These are phyloP conservation scores for Microcebus griseorufus DNA, from an alignment of 2,113 vertebrate species.

Conservation along the genomic window DNA sequence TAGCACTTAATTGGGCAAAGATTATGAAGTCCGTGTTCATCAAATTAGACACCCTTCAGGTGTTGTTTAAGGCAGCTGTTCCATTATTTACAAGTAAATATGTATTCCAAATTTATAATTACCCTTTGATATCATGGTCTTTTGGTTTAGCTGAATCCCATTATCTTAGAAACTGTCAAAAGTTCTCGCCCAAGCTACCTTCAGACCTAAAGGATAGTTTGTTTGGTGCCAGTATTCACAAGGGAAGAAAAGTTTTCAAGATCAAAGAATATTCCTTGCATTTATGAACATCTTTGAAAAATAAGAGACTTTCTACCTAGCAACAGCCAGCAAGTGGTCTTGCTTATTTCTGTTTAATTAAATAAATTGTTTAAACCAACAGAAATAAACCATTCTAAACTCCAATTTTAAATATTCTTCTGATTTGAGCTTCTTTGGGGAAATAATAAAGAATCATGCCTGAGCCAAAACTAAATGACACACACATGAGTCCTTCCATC, in stretches of 20 bases:
- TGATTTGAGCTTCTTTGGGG: not conserved
- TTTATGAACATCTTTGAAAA: constrained; percentile 34
- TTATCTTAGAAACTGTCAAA: not conserved
- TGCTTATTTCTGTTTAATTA: constrained; percentile 16
- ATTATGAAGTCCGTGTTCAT: not conserved
- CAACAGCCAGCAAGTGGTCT: not conserved
- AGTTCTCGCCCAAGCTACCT: not conserved
- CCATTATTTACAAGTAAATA: not conserved
- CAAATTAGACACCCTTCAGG: constrained; percentile 1
- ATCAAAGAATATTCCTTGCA: constrained; percentile 1
- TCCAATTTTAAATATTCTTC: constrained; percentile 29
- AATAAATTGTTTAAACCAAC: constrained; percentile 27
- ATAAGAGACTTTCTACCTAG: not conserved
- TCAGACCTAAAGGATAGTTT: not conserved
- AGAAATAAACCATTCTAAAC: not conserved
- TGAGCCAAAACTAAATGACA: not conserved
- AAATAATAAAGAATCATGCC: constrained; percentile 35
- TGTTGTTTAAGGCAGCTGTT: not conserved
- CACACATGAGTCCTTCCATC: not conserved
- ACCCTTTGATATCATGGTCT: not conserved
- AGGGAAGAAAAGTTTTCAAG: constrained; percentile 22
- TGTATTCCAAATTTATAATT: not conserved
- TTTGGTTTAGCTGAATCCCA: not conserved
- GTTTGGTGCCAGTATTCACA: not conserved
- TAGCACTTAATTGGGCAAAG: not conserved